phyloP scores from a whole-genome alignment of 2,797 vertebrate genomes.

The Luscinia megarhynchos region DNA sequence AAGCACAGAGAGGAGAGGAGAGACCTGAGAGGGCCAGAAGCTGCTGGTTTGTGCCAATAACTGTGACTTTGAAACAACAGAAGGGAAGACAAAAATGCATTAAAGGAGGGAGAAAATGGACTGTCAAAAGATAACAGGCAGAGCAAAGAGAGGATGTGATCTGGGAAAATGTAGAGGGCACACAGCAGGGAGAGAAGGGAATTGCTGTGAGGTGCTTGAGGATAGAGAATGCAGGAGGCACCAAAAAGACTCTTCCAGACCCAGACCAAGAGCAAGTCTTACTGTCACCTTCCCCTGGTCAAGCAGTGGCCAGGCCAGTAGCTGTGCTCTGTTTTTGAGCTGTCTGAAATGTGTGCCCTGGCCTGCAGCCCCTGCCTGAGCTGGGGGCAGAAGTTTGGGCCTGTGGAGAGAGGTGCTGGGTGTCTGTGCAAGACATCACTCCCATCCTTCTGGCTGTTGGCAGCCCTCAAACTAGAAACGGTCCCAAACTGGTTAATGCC shows the following conservation, averaged over 20 bases:
- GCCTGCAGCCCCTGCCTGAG: background rate
- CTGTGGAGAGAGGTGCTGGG: background rate
- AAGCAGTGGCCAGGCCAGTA: background rate
- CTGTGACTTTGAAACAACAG: background rate
- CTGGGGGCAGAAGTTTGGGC: background rate
- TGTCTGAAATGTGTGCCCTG: accelerated
- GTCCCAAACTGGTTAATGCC: background rate
- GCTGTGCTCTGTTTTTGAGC: background rate
- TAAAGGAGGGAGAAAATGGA: background rate
- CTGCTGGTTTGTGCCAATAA: background rate
- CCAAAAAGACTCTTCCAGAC: background rate
- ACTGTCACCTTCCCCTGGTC: background rate
- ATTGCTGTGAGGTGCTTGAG: background rate
- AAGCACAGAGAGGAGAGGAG: background rate
- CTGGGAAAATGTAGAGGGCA: background rate
- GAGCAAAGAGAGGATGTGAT: background rate
- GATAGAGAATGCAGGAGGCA: background rate
- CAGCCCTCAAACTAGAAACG: background rate
- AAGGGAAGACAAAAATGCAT: background rate
- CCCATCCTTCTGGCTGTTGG: background rate
- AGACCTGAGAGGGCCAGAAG: background rate
- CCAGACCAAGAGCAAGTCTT: background rate
- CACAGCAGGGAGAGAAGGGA: background rate
- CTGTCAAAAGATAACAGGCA: background rate
- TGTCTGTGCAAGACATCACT: background rate